phyloP scores from a whole-genome alignment of 2,888 invertebrate genomes.

The Fragum sueziense region DNA sequence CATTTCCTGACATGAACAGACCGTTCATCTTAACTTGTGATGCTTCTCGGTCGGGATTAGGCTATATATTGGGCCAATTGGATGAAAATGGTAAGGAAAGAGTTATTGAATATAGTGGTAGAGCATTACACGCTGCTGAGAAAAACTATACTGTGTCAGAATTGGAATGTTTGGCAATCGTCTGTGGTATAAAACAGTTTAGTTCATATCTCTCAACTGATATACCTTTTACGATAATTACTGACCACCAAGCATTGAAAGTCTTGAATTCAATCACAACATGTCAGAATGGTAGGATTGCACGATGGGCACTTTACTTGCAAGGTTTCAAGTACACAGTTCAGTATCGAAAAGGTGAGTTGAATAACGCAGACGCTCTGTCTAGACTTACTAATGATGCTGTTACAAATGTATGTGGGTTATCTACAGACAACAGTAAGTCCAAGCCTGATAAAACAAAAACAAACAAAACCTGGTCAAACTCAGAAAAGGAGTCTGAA shows the following conservation, averaged over 20 bases:
- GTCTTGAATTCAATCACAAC: too few species aligned
- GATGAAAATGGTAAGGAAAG: constrained; percentile 47
- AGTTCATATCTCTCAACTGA: too few species aligned
- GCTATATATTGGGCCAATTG: constrained; percentile 54
- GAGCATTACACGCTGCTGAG: too few species aligned
- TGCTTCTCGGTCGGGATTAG: constrained; percentile 51
- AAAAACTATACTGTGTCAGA: constrained; percentile 36
- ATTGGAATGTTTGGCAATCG: constrained; percentile 58
- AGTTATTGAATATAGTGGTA: too few species aligned
- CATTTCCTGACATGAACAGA: too few species aligned
- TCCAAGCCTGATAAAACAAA: background rate
- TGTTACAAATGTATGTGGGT: background rate
- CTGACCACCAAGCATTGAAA: constrained; percentile 57
- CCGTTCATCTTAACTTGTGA: constrained; percentile 57
- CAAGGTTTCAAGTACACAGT: constrained; percentile 1
- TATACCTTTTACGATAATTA: constrained; percentile 49
- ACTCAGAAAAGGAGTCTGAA: background rate
- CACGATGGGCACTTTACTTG: constrained; percentile 45
- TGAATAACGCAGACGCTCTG: too few species aligned
- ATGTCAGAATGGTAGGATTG: constrained; percentile 43
- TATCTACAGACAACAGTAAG: background rate
- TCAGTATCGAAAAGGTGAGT: too few species aligned
- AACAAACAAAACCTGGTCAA: background rate
- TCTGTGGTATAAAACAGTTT: too few species aligned
- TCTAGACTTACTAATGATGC: background rate